Evolutionary conservation across 2,888 invertebrate genomes (phyloP).

Genomic region (Eugnorisma glareosa): DNA sequence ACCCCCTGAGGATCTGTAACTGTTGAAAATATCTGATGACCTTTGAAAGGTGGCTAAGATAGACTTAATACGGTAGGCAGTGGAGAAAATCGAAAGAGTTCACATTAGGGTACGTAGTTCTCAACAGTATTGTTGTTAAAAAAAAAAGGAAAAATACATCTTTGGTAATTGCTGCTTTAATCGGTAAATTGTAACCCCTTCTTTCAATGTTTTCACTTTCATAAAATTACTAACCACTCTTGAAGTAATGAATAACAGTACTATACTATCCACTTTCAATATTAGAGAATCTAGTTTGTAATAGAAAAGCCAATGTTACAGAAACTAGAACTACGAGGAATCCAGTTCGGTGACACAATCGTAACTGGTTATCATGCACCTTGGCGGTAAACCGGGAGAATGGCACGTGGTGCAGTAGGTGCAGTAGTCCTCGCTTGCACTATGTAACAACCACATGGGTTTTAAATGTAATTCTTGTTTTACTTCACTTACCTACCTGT

Average conservation of each 20-base stretch:
- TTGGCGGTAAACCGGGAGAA: conserved; percentile 18
- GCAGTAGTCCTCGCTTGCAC: neutral
- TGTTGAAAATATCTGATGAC: too few species aligned
- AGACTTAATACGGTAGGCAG: too few species aligned
- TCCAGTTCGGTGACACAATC: conserved; percentile 33
- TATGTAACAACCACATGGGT: neutral
- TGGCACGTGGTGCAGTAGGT: conserved; percentile 45
- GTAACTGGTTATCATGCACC: conserved; percentile 36
- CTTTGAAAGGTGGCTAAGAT: too few species aligned
- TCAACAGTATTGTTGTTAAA: too few species aligned
- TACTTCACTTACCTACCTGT: conserved; percentile 2
- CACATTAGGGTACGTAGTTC: neutral
- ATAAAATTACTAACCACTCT: neutral
- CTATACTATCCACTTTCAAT: neutral
- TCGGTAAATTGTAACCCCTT: neutral
- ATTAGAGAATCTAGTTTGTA: conserved; percentile 12
- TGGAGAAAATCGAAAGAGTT: too few species aligned
- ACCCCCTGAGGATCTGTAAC: too few species aligned
- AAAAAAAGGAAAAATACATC: too few species aligned
- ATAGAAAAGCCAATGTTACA: conserved; percentile 40
- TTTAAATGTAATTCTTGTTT: neutral
- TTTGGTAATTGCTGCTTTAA: too few species aligned
- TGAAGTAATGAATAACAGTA: neutral
- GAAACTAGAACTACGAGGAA: conserved; percentile 21
- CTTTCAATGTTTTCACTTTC: neutral